phyloP scores from a whole-genome alignment of 2,797 vertebrate species.

The Iguana delicatissima region DNA sequence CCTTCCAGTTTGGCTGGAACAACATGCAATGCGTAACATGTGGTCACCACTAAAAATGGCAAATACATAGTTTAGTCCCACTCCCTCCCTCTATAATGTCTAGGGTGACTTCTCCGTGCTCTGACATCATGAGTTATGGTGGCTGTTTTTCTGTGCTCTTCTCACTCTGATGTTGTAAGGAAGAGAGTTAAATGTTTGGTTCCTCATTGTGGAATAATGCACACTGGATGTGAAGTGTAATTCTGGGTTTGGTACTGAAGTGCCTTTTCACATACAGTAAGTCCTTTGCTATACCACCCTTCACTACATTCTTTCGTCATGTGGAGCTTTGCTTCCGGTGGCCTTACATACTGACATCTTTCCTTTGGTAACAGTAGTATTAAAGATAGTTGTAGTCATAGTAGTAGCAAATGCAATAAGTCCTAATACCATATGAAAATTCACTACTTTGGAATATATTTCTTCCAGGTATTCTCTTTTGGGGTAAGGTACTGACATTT shows the following conservation, averaged over 20 bases:
- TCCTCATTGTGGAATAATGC: not conserved
- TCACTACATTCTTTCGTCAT: slow-evolving; percentile 75
- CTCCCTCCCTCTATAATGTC: not conserved
- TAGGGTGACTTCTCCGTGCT: not conserved
- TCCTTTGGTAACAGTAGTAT: slow-evolving; percentile 72
- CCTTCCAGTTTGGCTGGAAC: slow-evolving; percentile 36
- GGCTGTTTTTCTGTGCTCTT: not conserved
- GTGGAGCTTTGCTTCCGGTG: slow-evolving; percentile 77
- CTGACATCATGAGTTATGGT: not conserved
- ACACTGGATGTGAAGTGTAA: not conserved
- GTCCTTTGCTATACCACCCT: slow-evolving; percentile 25
- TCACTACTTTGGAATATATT: slow-evolving; percentile 83
- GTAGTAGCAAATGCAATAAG: no score
- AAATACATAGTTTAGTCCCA: not conserved
- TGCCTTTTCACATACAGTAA: not conserved
- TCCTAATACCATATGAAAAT: slow-evolving; percentile 80
- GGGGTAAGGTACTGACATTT: slow-evolving; percentile 73
- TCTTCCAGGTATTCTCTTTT: slow-evolving; percentile 77
- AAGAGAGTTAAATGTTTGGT: not conserved
- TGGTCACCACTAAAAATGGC: not conserved
- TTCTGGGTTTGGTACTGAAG: not conserved
- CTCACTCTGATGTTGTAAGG: no score
- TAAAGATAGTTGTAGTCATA: no score
- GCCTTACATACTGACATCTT: slow-evolving; percentile 57
- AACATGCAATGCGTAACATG: no score